phyloP scores from a whole-genome alignment of 2,888 invertebrate species.

The Poecilobothrus nobilitatus region DNA sequence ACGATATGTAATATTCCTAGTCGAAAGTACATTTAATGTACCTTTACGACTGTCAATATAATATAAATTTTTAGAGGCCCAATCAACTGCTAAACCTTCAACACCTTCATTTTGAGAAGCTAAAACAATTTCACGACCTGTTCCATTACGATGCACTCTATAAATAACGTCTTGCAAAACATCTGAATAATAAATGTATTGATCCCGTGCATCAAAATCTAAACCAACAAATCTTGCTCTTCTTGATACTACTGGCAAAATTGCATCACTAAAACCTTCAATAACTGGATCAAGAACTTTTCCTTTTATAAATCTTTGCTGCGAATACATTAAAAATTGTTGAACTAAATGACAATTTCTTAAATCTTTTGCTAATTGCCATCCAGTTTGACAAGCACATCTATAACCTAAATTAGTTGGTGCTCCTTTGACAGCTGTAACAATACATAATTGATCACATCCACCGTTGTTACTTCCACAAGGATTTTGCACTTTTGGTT shows the following conservation, averaged over 20 bases:
- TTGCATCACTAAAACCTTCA: conserved; percentile 90
- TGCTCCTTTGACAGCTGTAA: conserved; percentile 63
- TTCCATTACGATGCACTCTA: conserved; percentile 68
- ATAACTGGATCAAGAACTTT: conserved; percentile 79
- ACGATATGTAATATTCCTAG: conserved; percentile 73
- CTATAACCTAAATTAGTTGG: conserved; percentile 69
- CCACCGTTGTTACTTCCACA: conserved; percentile 82
- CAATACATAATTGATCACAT: conserved; percentile 90
- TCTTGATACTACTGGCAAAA: conserved; percentile 84
- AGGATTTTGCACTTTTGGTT: conserved; percentile 67
- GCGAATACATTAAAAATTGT: conserved; percentile 91
- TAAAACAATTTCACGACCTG: conserved; percentile 76
- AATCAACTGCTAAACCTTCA: conserved; percentile 90
- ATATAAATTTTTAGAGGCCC: conserved; percentile 91
- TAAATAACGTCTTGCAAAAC: conserved; percentile 93
- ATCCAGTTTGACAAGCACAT: conserved; percentile 88
- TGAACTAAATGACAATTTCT: conserved; percentile 71
- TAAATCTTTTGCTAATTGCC: conserved; percentile 62
- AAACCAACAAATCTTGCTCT: conserved; percentile 89
- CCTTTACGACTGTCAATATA: conserved; percentile 93
- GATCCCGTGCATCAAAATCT: conserved; percentile 84
- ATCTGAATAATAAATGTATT: conserved; percentile 95
- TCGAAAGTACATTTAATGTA: conserved; percentile 84
- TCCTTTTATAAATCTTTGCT: conserved; percentile 92
- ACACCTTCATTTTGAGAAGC: conserved; percentile 96